Percentiles rank a stretch among this genome's conserved stretches.
phyloP scores from a whole-genome alignment of 2,797 vertebrate genomes.

The Aulostomus chinensis region DNA sequence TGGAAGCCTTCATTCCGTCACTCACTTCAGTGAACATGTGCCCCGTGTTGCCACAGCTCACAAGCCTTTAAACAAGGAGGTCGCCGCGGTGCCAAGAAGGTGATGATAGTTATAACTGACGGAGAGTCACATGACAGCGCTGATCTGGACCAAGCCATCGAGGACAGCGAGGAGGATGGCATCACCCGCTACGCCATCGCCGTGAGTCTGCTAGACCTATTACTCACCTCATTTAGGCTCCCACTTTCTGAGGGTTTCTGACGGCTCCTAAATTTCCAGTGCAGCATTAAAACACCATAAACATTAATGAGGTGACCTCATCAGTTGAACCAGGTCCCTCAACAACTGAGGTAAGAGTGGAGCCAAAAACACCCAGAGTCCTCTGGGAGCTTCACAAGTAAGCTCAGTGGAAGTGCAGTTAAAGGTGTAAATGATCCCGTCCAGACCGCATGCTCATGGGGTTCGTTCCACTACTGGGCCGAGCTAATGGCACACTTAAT shows the following conservation, averaged over 20 bases:
- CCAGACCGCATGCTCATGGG: conserved; percentile 38
- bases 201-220: conserved; percentile 77
- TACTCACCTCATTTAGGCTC: conserved; percentile 18
- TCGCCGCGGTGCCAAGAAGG: conserved; percentile 95
- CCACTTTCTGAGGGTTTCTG: conserved; percentile 19
- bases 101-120: conserved; percentile 99
- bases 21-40: neutral
- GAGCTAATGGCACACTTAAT: conserved; percentile 20
- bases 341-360: neutral
- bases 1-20: neutral
- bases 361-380: conserved; percentile 30
- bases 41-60: conserved; percentile 76
- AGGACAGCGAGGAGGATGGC: conserved; percentile 92
- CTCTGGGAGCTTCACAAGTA: conserved; percentile 17
- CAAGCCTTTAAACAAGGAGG: conserved; percentile 96
- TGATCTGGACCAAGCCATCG: conserved; percentile 92
- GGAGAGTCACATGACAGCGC: conserved; percentile 97
- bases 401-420: conserved; percentile 29
- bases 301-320: conserved; percentile 44
- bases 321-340: conserved; percentile 20
- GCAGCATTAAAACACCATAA: conserved; percentile 30
- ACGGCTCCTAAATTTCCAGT: conserved; percentile 24
- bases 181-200: conserved; percentile 96
- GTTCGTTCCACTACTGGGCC: conserved; percentile 28
- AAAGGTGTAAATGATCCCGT: conserved; percentile 59